These are phyloP conservation scores for Sympetrum striolatum DNA, from an alignment of 2,888 invertebrate species.

Conservation along the genomic window DNA sequence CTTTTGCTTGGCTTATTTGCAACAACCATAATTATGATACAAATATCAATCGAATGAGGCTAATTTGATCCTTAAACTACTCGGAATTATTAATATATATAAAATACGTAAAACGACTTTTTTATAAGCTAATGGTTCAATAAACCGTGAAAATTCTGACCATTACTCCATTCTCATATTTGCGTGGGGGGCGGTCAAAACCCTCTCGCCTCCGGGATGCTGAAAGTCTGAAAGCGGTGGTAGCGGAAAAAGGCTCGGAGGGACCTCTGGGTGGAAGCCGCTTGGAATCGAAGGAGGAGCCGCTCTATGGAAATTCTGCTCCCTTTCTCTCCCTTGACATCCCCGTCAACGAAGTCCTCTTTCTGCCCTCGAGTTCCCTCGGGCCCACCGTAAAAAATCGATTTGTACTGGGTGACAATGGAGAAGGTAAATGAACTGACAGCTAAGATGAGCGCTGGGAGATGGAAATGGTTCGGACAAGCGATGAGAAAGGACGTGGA, in stretches of 20 bases:
- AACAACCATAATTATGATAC: too few relatives aligned
- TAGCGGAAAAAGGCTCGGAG: neutral
- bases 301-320: neutral
- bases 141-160: too few relatives aligned
- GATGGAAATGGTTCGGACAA: constrained; percentile 15
- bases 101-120: too few relatives aligned
- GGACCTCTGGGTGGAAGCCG: neutral
- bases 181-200: too few relatives aligned
- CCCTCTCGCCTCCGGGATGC: neutral
- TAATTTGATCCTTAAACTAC: too few relatives aligned
- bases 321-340: neutral
- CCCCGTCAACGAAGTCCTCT: neutral
- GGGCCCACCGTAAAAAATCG: neutral
- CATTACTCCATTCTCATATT: too few relatives aligned
- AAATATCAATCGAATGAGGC: too few relatives aligned
- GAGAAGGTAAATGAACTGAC: constrained; percentile 10
- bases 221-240: neutral
- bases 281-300: neutral
- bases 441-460: neutral
- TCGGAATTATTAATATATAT: too few relatives aligned
- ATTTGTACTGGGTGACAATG: constrained; percentile 7
- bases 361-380: neutral
- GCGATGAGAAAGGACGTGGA: neutral
- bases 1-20: too few relatives aligned
- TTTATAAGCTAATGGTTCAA: too few relatives aligned